Evolutionary conservation across 2,797 vertebrate species (phyloP).

Genomic region (Pangasius macronema): DNA sequence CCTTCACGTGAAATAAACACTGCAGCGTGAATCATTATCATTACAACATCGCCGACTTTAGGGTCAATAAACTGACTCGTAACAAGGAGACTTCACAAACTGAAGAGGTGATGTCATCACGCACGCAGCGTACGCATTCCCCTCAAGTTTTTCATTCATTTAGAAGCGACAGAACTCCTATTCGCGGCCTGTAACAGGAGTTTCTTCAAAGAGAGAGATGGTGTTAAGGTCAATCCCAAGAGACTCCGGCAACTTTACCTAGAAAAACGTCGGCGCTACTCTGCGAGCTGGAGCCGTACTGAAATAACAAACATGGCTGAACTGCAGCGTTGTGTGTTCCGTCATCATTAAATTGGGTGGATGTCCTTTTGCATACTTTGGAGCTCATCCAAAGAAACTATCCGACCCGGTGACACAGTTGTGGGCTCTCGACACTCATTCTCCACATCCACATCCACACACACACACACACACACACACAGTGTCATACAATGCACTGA

Average conservation of each 20-base stretch:
- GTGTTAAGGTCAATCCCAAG: not conserved
- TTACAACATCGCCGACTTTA: not conserved
- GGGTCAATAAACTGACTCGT: not conserved
- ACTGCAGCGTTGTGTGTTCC: not conserved
- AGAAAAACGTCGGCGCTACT: not conserved
- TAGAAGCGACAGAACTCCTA: conserved; percentile 20
- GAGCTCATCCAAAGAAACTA: conserved; percentile 18
- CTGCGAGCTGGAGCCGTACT: not conserved
- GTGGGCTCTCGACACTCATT: too few species aligned
- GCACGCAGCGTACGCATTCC: conserved; percentile 22
- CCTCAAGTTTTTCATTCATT: conserved; percentile 32
- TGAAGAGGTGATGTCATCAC: conserved; percentile 15
- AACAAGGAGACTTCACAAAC: not conserved
- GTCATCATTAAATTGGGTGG: not conserved
- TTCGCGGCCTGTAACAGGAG: conserved; percentile 9
- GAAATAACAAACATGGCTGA: conserved; percentile 2
- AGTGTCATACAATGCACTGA: not conserved
- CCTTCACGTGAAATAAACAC: conserved; percentile 2
- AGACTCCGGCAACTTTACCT: not conserved
- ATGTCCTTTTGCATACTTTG: conserved; percentile 14
- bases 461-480: too few species aligned
- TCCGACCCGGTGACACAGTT: too few species aligned
- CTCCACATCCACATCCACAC: too few species aligned
- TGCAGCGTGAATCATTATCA: not conserved
- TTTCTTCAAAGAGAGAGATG: conserved; percentile 22